phyloP scores from a whole-genome alignment of 2,888 invertebrate genomes.

The Sabatieria punctata region DNA sequence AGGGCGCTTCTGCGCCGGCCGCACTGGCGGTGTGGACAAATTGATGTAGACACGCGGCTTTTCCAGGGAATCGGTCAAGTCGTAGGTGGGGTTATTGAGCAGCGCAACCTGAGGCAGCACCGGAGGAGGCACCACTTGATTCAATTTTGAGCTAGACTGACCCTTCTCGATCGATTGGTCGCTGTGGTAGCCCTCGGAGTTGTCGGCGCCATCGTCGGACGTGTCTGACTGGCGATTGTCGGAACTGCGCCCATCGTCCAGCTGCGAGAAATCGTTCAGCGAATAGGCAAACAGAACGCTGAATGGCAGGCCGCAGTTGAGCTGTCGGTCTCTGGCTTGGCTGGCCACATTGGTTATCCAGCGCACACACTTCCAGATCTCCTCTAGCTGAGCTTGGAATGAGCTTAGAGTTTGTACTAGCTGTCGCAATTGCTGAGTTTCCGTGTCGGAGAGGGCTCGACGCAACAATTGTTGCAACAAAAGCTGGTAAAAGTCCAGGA shows the following conservation, averaged over 20 bases:
- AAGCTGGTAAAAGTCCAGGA: slow-evolving; percentile 74
- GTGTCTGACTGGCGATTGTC: slow-evolving; percentile 13
- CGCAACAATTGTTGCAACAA: slow-evolving; percentile 78
- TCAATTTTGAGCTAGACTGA: too few species aligned
- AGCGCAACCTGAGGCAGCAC: not conserved
- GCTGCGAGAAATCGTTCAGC: slow-evolving; percentile 8
- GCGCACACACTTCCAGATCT: slow-evolving; percentile 76
- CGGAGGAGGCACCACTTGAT: too few species aligned
- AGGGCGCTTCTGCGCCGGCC: too few species aligned
- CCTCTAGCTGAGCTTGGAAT: slow-evolving; percentile 64
- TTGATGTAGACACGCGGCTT: not conserved
- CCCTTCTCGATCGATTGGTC: slow-evolving; percentile 12
- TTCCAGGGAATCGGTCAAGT: slow-evolving; percentile 4
- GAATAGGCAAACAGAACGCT: slow-evolving; percentile 21
- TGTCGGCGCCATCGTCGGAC: slow-evolving; percentile 13
- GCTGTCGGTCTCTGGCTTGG: slow-evolving; percentile 62
- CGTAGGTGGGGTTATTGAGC: slow-evolving; percentile 14
- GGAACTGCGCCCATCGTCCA: slow-evolving; percentile 12
- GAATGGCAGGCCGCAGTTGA: slow-evolving; percentile 33
- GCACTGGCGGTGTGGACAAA: not conserved
- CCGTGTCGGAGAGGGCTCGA: slow-evolving; percentile 39
- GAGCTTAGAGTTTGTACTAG: slow-evolving; percentile 48
- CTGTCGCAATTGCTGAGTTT: not conserved
- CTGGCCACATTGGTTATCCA: slow-evolving; percentile 93
- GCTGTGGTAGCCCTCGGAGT: slow-evolving; percentile 17